Percentiles rank a stretch among this genome's conserved stretches.
Evolutionary conservation across 2,113 vertebrate genomes (phyloP).

Genomic region (Odobenus rosmarus): DNA sequence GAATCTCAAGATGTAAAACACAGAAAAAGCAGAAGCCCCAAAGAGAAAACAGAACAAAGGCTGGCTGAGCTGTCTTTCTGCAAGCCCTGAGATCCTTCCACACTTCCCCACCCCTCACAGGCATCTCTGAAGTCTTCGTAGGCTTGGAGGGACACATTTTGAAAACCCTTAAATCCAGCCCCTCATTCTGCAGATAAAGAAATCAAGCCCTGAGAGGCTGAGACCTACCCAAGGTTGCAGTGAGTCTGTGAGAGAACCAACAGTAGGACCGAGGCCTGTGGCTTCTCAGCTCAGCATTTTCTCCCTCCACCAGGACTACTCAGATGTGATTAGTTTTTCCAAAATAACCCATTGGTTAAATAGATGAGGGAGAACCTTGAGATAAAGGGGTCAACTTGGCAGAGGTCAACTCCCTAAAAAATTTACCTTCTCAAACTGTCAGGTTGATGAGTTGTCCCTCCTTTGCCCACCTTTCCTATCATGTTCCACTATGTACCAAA

Average conservation of each 20-base stretch:
- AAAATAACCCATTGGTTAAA: neutral
- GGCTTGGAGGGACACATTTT: neutral
- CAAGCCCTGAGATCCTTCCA: neutral
- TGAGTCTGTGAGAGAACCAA: neutral
- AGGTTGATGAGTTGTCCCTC: neutral
- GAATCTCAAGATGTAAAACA: constrained; percentile 39
- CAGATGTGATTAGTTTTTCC: neutral
- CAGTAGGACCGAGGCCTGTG: neutral
- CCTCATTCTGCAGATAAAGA: neutral
- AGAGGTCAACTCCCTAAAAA: neutral
- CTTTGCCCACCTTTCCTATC: neutral
- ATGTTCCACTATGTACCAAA: neutral
- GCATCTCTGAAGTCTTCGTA: neutral
- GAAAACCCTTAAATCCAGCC: neutral
- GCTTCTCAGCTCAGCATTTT: neutral
- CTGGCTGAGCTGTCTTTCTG: neutral
- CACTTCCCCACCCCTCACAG: neutral
- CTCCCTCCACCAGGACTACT: neutral
- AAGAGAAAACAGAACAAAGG: constrained; percentile 59
- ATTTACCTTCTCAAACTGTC: neutral
- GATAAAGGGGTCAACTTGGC: neutral
- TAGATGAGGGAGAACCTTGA: neutral
- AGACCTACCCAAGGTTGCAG: neutral
- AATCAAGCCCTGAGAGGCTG: neutral
- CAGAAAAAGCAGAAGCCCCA: constrained; percentile 51